These are phyloP conservation scores for Rhinolophus ferrumequinum DNA, from an alignment of 2,113 vertebrate genomes.

Conservation along the genomic window DNA sequence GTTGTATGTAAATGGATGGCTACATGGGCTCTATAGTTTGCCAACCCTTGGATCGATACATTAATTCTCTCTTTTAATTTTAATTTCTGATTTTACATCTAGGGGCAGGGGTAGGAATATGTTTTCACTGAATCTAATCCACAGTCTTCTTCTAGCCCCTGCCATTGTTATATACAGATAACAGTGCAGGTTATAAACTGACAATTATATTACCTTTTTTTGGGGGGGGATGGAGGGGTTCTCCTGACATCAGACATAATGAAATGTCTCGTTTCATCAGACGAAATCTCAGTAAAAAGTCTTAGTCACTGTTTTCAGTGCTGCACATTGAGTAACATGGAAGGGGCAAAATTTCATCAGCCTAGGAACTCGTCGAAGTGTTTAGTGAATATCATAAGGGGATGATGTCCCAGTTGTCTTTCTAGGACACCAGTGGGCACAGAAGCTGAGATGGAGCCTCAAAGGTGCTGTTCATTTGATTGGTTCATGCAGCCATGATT, in stretches of 20 bases:
- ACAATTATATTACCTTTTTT: constrained; percentile 69
- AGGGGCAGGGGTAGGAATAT: neutral
- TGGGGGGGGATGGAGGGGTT: constrained; percentile 34
- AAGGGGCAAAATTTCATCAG: neutral
- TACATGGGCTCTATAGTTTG: neutral
- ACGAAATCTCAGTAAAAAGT: constrained; percentile 63
- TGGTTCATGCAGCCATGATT: neutral
- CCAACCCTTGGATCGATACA: neutral
- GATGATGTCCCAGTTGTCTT: constrained; percentile 39
- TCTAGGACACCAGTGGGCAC: constrained; percentile 59
- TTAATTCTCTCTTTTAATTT: neutral
- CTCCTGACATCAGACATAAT: constrained; percentile 35
- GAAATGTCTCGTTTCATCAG: constrained; percentile 27
- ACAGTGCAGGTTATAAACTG: neutral
- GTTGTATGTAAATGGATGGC: neutral
- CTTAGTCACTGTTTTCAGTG: constrained; percentile 59
- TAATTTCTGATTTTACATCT: neutral
- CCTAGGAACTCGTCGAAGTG: neutral
- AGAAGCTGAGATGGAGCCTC: neutral
- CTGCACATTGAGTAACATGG: neutral
- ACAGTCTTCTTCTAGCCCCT: neutral
- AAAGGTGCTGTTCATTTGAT: constrained; percentile 46
- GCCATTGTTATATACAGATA: neutral
- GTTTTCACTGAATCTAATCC: neutral
- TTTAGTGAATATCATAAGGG: neutral